These are phyloP conservation scores for Elaphurus davidianus DNA, from an alignment of 2,113 vertebrate genomes.

Conservation along the genomic window DNA sequence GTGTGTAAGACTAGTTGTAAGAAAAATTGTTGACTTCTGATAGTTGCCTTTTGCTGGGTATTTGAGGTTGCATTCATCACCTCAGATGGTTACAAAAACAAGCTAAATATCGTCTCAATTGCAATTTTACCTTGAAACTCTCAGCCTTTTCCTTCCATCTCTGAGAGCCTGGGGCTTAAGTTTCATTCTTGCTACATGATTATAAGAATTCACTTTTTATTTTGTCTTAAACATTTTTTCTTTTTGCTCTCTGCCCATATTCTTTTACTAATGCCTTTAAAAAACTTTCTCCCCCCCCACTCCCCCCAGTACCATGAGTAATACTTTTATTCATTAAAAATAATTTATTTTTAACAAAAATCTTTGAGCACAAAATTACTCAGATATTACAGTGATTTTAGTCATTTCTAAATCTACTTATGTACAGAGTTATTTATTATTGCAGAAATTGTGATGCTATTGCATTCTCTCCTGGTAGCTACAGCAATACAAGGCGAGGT, in stretches of 20 bases:
- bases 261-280: not conserved
- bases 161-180: not conserved
- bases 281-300: not conserved
- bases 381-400: not conserved
- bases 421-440: not conserved
- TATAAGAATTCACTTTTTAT: conserved; percentile 59
- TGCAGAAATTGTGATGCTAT: not conserved
- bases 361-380: not conserved
- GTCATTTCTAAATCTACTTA: not conserved
- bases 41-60: not conserved
- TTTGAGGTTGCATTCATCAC: not conserved
- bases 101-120: not conserved
- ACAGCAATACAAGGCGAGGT: not conserved
- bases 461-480: not conserved
- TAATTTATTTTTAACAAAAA: conserved; percentile 47
- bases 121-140: not conserved
- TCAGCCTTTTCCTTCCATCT: not conserved
- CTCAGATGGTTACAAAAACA: not conserved
- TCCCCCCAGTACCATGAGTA: not conserved
- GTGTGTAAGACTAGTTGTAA: not conserved
- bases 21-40: not conserved
- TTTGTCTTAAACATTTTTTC: conserved; percentile 26
- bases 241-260: not conserved
- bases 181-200: conserved; percentile 8
- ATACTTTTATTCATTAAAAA: conserved; percentile 40